Base-by-base conservation (phyloP, 2,113 vertebrate genomes). In the Gymnogyps californianus region DNA sequence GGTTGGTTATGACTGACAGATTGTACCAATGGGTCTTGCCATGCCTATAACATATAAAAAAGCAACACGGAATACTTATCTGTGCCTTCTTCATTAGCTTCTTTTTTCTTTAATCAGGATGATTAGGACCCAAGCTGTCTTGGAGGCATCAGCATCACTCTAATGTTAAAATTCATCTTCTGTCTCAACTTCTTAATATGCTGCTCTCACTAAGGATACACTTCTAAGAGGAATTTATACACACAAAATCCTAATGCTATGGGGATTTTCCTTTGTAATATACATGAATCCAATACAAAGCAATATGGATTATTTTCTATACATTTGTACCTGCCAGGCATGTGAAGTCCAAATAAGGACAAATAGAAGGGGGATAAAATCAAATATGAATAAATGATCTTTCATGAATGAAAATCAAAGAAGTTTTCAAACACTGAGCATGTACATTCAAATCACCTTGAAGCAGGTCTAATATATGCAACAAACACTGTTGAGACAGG, bases 361-460 rank as follows among this genome's bases (percentile, higher is more conserved):
- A 88, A 92, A 84, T 44, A 91, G 40, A 91, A 83, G 32, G 11
- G 8, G 22, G 15, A 82, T 76, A 78, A 87, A 96, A 94, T 97
- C 72, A 95, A 83, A 87, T 90, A 78, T 79, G 86, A 93, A 95
- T 86, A 96, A 91, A 95, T 76, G 51, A 75, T 84, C 89, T 92
- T 96, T 89, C 57, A 91, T 32, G 40, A 92, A 79, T 49, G 31
- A 49, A 93, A 95, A 92, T 90, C 55, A 93, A 89, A 93, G 59
- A 79, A 38, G 25, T 66, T 96, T 95, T 96, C 71, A 92, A 94
- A 92, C 61, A 78, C 2, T 1, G n/a, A 81, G 42, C 40, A 38
- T 89, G 94, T 95, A 93, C 90, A 87, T 97, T 96, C 86, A 96
- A 95, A 92, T 87, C 89, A 95, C 97, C 96, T 95, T 96, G 93